Base-by-base conservation (phyloP, 2,797 vertebrate species). In the Falco peregrinus region DNA sequence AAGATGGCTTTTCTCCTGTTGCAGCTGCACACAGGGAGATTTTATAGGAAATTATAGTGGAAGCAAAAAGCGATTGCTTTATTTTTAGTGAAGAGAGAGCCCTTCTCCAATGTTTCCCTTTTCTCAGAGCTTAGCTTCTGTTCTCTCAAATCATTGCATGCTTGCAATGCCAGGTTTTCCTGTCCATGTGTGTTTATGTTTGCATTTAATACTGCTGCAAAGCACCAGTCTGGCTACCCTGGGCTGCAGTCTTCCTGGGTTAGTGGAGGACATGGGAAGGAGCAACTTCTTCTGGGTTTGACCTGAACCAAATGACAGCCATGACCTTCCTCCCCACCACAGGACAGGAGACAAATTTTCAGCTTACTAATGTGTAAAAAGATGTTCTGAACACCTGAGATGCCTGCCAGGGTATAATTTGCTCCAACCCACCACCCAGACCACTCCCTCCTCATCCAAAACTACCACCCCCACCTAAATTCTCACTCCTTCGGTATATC, bases 141-240 rank as follows among this genome's bases (percentile, higher is more conserved):
- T 4, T 64, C 45, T 43, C 35, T n/a, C 65, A 37, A 39, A 74
- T 12, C 56, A 41, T 60, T 1, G 5, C 6, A 10, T 19, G 16
- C 17, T n/a, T 53, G 53, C 0, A 0, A 43, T 60, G 47, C 41
- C 54, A 57, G n/a, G 12, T 10, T 60, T 54, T 37, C 28, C 35
- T 33, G 69, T 16, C 21, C 48, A 5, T 1, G 0, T 0, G 0
- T 79, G 29, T 68, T 82, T 15, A 6, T 39, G 16, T 50, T 86
- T 90, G 63, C 24, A 54, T 68, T 68, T 50, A 35, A 47, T 9
- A 41, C 10, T 14, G 22, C 64, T 60, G 37, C 53, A 75, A 60
- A 86, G 37, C 0, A 0, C 43, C 9, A 1, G 5, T 6, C 43
- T 51, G 56, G 45, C 70, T 59, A 31, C 31, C 33, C 75, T 4